Base-by-base conservation (phyloP, 2,888 invertebrate species). In the Pharmacophagus antenor region DNA sequence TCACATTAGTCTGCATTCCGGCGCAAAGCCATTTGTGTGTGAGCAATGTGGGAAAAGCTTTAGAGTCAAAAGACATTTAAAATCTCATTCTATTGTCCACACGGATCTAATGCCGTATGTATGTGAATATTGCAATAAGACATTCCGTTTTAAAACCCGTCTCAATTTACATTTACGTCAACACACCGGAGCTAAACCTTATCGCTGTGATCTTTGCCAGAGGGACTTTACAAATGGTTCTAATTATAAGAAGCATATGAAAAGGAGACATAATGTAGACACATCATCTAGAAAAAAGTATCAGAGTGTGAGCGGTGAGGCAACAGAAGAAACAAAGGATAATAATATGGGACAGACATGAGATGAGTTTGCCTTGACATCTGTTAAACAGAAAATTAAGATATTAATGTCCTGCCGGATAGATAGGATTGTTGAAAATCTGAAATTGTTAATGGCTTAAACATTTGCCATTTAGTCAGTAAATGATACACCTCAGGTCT, bases 221-320 rank as follows among this genome's bases (percentile, higher is more conserved):
- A 63, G 89, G 17, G 87, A 88, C 63, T 91, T 90, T 18, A 89
- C 89, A 0, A 90, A 90, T n/a, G 89, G 90, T 0, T 90, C 89
- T 0, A 90, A 89, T 70, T 86, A 73, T 65, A 90, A 91, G 41
- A 90, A 90, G 56, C 90, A 90, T 74, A 90, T 90, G 90, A 87
- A 80, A 51, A 66, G 90, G 1, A 74, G 88, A 37, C 90, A 90
- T 55, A 84, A 85, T 62, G 80, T 89, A 61, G 90, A 91, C 63
- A 88, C 87, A 0, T 85, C 87, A 2, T 56, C 56, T 17, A 41
- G 48, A 21, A 52, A 18, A 48, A 61, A 61, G 37, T 64, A 61
- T 55, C 18, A 62, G 15, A 62, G 46, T 55, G 27, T 49, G 37
- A 49, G 21, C 1, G 53, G 44, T 54, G 53, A 46, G n/a, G 23